phyloP scores from a whole-genome alignment of 2,888 invertebrate species.

The Tenthredo mesomela region DNA sequence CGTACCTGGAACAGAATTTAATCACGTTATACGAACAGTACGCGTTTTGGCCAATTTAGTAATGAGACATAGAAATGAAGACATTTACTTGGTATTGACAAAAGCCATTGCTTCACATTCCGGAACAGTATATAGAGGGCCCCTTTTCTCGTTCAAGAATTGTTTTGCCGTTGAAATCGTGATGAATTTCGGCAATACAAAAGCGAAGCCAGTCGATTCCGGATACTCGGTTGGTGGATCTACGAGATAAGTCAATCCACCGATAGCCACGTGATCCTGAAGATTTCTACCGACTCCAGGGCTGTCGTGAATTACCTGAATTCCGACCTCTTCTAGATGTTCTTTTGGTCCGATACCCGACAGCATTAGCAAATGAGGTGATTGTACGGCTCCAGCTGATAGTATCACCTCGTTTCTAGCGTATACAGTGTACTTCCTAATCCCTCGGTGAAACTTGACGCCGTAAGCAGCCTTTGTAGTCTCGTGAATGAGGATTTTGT shows the following conservation, averaged over 20 bases:
- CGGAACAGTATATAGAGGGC: conserved; percentile 88
- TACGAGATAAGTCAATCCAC: conserved; percentile 85
- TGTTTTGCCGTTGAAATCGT: conserved; percentile 82
- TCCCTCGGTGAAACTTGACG: conserved; percentile 83
- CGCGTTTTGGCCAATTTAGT: not conserved
- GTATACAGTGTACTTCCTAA: conserved; percentile 78
- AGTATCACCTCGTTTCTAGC: conserved; percentile 89
- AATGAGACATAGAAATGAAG: not conserved
- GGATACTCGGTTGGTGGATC: conserved; percentile 80
- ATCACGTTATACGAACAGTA: not conserved
- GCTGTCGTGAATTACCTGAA: conserved; percentile 82
- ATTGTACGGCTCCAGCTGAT: conserved; percentile 91
- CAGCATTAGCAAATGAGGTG: conserved; percentile 92
- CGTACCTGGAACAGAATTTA: conserved; percentile 76
- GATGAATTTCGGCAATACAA: conserved; percentile 84
- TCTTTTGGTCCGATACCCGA: conserved; percentile 88
- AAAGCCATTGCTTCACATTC: conserved; percentile 90
- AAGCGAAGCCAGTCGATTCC: conserved; percentile 80
- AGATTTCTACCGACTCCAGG: conserved; percentile 90
- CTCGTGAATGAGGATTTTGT: conserved; percentile 84
- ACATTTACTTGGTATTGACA: conserved; percentile 83
- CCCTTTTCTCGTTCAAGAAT: conserved; percentile 82
- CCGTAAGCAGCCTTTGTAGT: conserved; percentile 83
- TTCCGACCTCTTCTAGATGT: conserved; percentile 82
- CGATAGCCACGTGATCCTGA: conserved; percentile 91